These are phyloP conservation scores for Miniopterus natalensis DNA, from an alignment of 2,113 vertebrate species.

Conservation along the genomic window DNA sequence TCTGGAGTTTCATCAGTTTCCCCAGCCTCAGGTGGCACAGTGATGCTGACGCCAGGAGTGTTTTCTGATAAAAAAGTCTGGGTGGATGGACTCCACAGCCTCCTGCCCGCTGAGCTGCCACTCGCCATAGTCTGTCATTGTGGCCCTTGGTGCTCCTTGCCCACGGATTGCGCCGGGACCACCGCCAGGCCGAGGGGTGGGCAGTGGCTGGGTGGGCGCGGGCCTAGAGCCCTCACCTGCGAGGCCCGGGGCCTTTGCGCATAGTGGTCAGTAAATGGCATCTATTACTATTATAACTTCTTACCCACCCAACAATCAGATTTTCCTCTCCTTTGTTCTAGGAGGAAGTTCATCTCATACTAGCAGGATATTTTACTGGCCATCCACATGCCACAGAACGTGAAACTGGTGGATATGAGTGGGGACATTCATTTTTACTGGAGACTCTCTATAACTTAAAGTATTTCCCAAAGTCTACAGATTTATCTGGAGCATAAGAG, in stretches of 20 bases:
- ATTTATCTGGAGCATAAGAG: background rate
- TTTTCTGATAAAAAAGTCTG: constrained; percentile 89
- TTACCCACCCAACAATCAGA: background rate
- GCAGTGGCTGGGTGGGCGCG: too few relatives aligned
- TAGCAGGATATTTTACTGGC: background rate
- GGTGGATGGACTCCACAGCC: constrained; percentile 93
- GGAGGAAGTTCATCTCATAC: background rate
- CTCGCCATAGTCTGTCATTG: constrained; percentile 91
- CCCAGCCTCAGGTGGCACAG: constrained; percentile 92
- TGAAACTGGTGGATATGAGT: background rate
- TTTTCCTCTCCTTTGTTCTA: background rate
- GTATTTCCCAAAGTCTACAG: background rate
- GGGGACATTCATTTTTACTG: background rate
- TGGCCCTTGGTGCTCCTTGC: background rate
- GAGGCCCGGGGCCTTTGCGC: background rate
- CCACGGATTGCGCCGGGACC: constrained; percentile 4
- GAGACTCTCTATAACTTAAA: constrained; percentile 21
- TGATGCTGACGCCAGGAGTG: constrained; percentile 93
- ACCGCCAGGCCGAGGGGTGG: background rate
- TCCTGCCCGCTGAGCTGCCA: constrained; percentile 87
- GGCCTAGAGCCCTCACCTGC: background rate
- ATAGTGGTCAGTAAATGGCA: background rate
- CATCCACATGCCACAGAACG: background rate
- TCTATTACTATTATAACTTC: constrained; percentile 15
- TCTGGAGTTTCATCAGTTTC: constrained; percentile 91